Evolutionary conservation across 2,888 invertebrate species (phyloP).

Genomic region (Crossocerus cetratus): DNA sequence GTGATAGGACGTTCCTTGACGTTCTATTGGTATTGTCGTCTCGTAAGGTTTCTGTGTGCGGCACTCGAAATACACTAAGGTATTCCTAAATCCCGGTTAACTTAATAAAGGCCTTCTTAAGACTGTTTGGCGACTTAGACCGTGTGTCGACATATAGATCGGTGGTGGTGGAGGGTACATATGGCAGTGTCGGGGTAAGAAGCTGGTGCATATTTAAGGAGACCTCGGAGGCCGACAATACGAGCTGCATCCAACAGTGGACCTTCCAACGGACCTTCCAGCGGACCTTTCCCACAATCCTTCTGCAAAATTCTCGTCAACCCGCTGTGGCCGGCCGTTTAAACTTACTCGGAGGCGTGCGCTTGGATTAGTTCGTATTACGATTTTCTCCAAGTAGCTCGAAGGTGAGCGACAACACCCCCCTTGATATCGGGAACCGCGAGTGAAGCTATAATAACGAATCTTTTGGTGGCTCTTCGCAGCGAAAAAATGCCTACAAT

Average conservation of each 20-base stretch:
- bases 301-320: slow-evolving; percentile 55
- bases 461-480: neutral
- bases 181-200: slow-evolving; percentile 56
- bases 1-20: slow-evolving; percentile 26
- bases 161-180: slow-evolving; percentile 62
- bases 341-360: slow-evolving; percentile 35
- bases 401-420: slow-evolving; percentile 43
- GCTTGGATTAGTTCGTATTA: slow-evolving; percentile 72
- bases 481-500: slow-evolving; percentile 70
- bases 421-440: too few species aligned
- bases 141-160: slow-evolving; percentile 53
- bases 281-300: slow-evolving; percentile 58
- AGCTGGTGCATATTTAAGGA: slow-evolving; percentile 68
- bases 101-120: slow-evolving; percentile 74
- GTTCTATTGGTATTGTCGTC: slow-evolving; percentile 60
- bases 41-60: slow-evolving; percentile 71
- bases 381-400: slow-evolving; percentile 72
- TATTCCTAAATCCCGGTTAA: slow-evolving; percentile 74
- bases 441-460: too few species aligned
- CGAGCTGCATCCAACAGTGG: slow-evolving; percentile 74
- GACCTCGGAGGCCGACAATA: slow-evolving; percentile 51
- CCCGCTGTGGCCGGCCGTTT: slow-evolving; percentile 49
- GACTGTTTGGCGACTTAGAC: slow-evolving; percentile 74
- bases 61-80: slow-evolving; percentile 70
- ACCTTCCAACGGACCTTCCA: slow-evolving; percentile 59